Percentiles rank a stretch among this genome's conserved stretches.
Conservation (phyloP, 1,140 invertebrate genomes). For the Diachasmimorpha longicaudata region DNA sequence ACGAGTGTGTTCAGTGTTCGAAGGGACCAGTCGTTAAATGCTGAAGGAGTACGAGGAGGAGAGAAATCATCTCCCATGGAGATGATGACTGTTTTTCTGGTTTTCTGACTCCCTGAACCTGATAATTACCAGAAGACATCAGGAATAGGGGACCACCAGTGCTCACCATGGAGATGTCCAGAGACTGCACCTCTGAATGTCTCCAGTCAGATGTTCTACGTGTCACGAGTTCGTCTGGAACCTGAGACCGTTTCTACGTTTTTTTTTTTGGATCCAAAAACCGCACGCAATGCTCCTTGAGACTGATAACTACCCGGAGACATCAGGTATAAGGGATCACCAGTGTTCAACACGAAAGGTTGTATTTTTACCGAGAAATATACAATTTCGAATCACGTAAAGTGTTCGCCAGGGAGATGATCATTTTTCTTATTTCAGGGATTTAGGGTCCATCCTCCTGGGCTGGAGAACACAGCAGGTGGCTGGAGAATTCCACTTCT, state of each 20-base stretch:
- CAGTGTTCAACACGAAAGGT: conserved; percentile 23
- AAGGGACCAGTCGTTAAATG: not conserved
- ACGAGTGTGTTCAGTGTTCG: not conserved
- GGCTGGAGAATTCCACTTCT: conserved; percentile 19
- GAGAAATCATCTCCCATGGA: not conserved
- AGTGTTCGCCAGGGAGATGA: not conserved
- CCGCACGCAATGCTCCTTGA: not conserved
- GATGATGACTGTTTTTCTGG: not conserved
- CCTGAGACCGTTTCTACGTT: not conserved
- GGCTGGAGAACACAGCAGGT: conserved; percentile 50
- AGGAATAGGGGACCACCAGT: too few relatives aligned
- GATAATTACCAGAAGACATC: too few relatives aligned
- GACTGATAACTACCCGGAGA: not conserved
- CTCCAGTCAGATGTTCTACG: too few relatives aligned
- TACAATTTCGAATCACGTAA: conserved; percentile 9
- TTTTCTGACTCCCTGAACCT: not conserved
- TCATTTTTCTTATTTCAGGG: conserved; percentile 12
- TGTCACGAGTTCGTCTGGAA: too few relatives aligned
- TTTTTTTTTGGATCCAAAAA: not conserved
- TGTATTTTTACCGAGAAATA: conserved; percentile 32
- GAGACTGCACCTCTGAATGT: too few relatives aligned
- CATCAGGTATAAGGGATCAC: not conserved
- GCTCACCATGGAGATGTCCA: too few relatives aligned
- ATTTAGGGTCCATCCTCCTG: conserved; percentile 40
- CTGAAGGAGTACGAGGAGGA: not conserved